These are phyloP conservation scores for Uloborus plumipes DNA, from an alignment of 2,888 invertebrate species.

Conservation along the genomic window DNA sequence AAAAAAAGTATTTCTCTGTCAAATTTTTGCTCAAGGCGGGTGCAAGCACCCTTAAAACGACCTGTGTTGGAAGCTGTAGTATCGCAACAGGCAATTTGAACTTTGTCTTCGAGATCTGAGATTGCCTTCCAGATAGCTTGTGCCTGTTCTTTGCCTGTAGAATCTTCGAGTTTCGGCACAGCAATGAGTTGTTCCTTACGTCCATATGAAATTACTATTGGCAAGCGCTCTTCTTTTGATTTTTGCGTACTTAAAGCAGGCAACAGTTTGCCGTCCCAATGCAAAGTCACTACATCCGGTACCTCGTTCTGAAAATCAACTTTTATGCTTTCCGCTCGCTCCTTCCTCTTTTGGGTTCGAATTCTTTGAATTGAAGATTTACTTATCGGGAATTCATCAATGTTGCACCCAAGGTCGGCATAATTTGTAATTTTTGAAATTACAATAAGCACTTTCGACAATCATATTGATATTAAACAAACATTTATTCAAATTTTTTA, in stretches of 20 bases:
- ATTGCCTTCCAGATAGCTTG: neutral
- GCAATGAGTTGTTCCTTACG: neutral
- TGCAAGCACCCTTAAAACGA: neutral
- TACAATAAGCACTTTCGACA: too few relatives aligned
- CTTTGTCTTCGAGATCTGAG: constrained; percentile 3
- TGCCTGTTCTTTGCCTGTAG: constrained; percentile 1
- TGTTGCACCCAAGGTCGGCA: too few relatives aligned
- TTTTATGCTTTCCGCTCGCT: too few relatives aligned
- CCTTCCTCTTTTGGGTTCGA: too few relatives aligned
- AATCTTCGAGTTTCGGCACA: constrained; percentile 2
- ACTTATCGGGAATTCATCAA: too few relatives aligned
- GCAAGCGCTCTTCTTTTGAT: neutral
- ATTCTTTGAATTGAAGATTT: too few relatives aligned
- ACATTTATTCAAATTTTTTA: too few relatives aligned
- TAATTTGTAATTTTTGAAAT: too few relatives aligned
- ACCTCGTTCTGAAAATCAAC: too few relatives aligned
- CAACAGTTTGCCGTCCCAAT: neutral
- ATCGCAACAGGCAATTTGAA: constrained; percentile 5
- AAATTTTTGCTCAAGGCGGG: neutral
- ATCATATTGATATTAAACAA: too few relatives aligned
- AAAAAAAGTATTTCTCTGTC: neutral
- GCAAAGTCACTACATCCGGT: too few relatives aligned
- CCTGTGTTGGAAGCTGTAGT: neutral
- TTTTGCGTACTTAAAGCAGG: neutral
- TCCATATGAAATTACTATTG: neutral